Evolutionary conservation across 2,113 vertebrate species (phyloP), one percentile per base, ranked within the genome.

Genomic region (Ariopsis seemanni): DNA sequence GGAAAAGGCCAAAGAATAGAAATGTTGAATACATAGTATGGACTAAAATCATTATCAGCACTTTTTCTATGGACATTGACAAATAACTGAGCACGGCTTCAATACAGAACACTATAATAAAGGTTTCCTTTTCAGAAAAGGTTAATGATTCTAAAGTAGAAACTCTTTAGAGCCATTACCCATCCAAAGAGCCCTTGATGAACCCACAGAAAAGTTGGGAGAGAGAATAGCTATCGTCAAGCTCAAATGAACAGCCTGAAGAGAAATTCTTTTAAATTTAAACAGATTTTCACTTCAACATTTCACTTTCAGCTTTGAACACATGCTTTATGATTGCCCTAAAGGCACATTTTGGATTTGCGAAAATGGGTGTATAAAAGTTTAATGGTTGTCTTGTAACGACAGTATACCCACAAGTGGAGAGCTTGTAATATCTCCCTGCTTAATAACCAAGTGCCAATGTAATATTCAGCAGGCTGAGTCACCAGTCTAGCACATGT

Each of bases 391-490:
- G 30, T 71, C 79, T 65, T 85, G 87, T 57, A 80, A 85, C n/a
- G 67, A 86, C 60, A 77, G 75, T 77, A 74, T 83, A 63, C 12
- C 52, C 82, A 67, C 85, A 85, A 90, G 85, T 72, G n/a, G 63
- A 87, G 83, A 84, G 20, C 62, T 71, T 72, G 77, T 89, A 90
- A 83, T 88, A 90, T 78, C 75, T 82, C 58, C 50, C 63, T 82
- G 79, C 74, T 90, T 86, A 86, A 89, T 90, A 88, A 72, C 80
- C 55, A 84, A 84, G 88, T 81, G 89, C 79, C 82, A 86, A 88
- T 89, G 78, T 88, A 90, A 90, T 89, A 89, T 89, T 90, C 82
- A 90, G 79, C 74, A 89, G 65, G n/a, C 82, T 88, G 90, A 90
- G 88, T 90, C 90, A 86, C 88, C 17, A 12, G 67, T 69, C 58